Conservation (phyloP, 2,113 vertebrate species). For the Siniperca knerii region DNA sequence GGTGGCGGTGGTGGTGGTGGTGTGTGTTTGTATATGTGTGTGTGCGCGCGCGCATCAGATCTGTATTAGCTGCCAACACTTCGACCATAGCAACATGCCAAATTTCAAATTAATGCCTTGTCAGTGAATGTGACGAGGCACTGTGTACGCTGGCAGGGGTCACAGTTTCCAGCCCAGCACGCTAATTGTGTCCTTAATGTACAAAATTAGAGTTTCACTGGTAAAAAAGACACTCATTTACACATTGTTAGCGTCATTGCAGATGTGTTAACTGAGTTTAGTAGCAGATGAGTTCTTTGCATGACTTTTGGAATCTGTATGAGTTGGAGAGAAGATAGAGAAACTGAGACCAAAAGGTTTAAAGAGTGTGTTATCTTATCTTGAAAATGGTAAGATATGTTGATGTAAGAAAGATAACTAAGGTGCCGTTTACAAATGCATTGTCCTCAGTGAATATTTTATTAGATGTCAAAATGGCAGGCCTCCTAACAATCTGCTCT, state of each 20-base stretch:
- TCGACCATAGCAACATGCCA: slow-evolving; percentile 86
- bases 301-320: neutral
- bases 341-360: slow-evolving; percentile 8
- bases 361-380: neutral
- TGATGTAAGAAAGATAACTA: slow-evolving; percentile 7
- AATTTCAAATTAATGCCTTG: slow-evolving; percentile 95
- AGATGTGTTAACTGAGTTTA: slow-evolving; percentile 90
- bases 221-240: slow-evolving; percentile 92
- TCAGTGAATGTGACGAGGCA: slow-evolving; percentile 91
- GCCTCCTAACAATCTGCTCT: slow-evolving; percentile 48
- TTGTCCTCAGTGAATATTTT: slow-evolving; percentile 46
- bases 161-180: slow-evolving; percentile 87
- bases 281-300: slow-evolving; percentile 7
- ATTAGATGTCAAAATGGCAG: slow-evolving; percentile 47
- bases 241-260: slow-evolving; percentile 89
- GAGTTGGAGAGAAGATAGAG: neutral
- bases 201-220: slow-evolving; percentile 85
- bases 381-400: slow-evolving; percentile 20
- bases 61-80: slow-evolving; percentile 86
- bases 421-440: slow-evolving; percentile 3
- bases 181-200: slow-evolving; percentile 95
- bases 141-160: slow-evolving; percentile 84
- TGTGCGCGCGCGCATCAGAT: slow-evolving; percentile 76
- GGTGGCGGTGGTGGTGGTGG: slow-evolving; percentile 28
- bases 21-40: slow-evolving; percentile 23